phyloP scores from a whole-genome alignment of 2,113 vertebrate species.

The Ivindomyrus marchei region DNA sequence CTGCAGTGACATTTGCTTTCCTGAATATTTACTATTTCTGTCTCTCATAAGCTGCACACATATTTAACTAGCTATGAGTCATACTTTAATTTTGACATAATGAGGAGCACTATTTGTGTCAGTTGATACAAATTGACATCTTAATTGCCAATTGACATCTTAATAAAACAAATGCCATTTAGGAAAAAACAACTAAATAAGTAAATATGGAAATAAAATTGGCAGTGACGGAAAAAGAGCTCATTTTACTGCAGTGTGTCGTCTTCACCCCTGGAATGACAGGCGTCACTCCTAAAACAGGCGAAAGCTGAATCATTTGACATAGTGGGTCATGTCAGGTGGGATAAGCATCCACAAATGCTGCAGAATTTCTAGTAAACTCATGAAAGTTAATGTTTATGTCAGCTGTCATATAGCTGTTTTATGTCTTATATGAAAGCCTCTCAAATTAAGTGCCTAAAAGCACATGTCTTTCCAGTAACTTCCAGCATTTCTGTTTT shows the following conservation, averaged over 20 bases:
- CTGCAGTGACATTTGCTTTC: not conserved
- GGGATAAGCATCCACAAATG: not conserved
- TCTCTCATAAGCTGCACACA: not conserved
- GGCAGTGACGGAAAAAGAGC: not conserved
- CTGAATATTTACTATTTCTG: not conserved
- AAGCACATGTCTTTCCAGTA: not conserved
- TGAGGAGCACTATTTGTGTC: not conserved
- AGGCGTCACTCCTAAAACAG: not conserved
- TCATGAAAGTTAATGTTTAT: not conserved
- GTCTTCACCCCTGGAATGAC: not conserved
- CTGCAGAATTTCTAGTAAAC: not conserved
- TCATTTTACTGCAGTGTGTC: not conserved
- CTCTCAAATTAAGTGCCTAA: not conserved
- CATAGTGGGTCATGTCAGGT: not conserved
- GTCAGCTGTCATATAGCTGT: not conserved
- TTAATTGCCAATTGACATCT: not conserved
- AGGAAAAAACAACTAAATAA: not conserved
- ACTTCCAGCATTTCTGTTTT: not conserved
- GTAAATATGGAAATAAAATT: not conserved
- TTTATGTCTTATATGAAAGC: not conserved
- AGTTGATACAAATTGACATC: constrained; percentile 7
- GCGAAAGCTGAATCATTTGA: not conserved
- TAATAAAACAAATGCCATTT: not conserved
- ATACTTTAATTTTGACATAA: not conserved
- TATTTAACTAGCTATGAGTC: not conserved